A percentile compares a stretch with the other conserved stretches of the same genome.
Conservation (phyloP, 2,797 vertebrate genomes). For the Zalophus californianus region DNA sequence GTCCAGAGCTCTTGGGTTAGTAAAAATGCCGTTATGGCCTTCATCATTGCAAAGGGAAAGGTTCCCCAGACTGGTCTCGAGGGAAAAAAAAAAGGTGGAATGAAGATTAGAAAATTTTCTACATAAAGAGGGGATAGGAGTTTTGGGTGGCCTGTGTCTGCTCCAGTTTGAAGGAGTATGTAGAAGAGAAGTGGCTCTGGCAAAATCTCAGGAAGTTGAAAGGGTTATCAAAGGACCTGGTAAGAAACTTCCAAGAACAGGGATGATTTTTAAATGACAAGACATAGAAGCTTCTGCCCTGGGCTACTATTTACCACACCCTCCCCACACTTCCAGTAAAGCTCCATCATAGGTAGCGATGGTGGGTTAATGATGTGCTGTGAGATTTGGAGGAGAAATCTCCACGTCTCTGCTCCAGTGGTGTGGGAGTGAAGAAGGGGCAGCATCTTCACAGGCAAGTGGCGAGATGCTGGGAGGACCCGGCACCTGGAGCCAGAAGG, state of each 20-base stretch:
- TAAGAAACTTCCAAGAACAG: background rate
- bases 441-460: background rate
- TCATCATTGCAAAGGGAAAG: background rate
- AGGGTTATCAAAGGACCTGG: background rate
- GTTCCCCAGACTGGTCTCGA: background rate
- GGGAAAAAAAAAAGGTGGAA: background rate
- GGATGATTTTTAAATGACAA: background rate
- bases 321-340: background rate
- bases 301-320: background rate
- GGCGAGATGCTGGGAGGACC: no score
- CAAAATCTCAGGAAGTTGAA: background rate
- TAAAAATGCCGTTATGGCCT: background rate
- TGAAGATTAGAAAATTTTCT: background rate
- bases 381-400: background rate
- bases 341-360: background rate
- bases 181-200: background rate
- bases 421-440: background rate
- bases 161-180: background rate
- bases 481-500: background rate
- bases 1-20: background rate
- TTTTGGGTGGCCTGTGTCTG: background rate
- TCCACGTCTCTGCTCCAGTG: background rate
- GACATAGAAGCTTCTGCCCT: background rate
- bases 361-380: background rate
- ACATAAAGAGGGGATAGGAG: background rate